Percentiles rank a stretch among this genome's conserved stretches.
phyloP scores from a whole-genome alignment of 2,797 vertebrate genomes.

The Novumbra hubbsi region DNA sequence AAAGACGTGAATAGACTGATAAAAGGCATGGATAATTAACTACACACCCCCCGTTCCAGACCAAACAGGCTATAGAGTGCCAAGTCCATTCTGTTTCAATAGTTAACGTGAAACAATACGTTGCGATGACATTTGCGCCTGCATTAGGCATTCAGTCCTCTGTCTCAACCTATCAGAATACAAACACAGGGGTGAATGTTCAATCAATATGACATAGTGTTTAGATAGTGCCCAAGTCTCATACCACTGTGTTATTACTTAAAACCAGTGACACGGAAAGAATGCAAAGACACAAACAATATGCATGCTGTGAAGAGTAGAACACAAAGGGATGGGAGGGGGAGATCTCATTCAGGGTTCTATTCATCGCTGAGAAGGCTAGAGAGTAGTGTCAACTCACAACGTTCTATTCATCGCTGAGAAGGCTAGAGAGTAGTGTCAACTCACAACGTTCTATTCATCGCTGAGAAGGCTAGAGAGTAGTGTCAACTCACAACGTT shows the following conservation, averaged over 20 bases:
- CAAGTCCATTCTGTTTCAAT: neutral
- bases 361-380: neutral
- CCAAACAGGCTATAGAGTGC: neutral
- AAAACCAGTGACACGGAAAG: neutral
- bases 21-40: neutral
- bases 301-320: neutral
- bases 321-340: neutral
- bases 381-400: too few species aligned
- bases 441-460: constrained; percentile 3
- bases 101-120: neutral
- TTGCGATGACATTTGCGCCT: neutral
- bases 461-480: neutral
- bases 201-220: constrained; percentile 1
- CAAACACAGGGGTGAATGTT: constrained; percentile 1
- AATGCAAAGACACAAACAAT: neutral
- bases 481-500: too few species aligned
- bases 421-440: too few species aligned
- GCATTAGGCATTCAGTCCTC: neutral
- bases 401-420: neutral
- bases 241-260: neutral
- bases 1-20: neutral
- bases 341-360: neutral
- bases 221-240: constrained; percentile 16
- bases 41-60: neutral
- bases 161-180: neutral